Percentiles rank a stretch among this genome's conserved stretches.
These are phyloP conservation scores for Galerucella pusilla DNA, from an alignment of 2,888 invertebrate species.

Conservation along the genomic window DNA sequence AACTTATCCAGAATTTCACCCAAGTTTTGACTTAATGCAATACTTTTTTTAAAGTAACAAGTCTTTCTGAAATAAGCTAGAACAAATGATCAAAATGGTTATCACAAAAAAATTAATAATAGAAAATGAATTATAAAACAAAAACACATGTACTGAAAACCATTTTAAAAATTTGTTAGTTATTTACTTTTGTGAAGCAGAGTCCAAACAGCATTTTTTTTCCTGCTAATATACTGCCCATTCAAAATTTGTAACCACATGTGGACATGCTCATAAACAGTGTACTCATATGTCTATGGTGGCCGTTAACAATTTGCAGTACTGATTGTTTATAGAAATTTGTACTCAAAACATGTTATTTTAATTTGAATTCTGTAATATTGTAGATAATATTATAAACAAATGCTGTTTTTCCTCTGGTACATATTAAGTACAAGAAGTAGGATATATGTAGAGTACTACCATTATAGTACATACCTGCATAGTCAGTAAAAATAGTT, in stretches of 20 bases:
- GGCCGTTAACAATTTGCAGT: no score
- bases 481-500: conserved; percentile 11
- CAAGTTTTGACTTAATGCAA: conserved; percentile 1
- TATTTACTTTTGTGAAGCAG: neutral
- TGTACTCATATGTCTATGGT: no score
- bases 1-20: neutral
- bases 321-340: no score
- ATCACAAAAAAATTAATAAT: neutral
- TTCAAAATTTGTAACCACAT: no score
- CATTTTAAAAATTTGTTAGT: neutral
- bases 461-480: neutral
- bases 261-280: no score
- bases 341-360: no score
- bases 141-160: neutral
- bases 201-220: neutral
- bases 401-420: neutral
- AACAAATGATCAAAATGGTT: neutral
- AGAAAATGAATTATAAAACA: neutral
- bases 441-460: neutral
- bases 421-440: neutral
- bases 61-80: neutral
- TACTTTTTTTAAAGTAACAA: conserved; percentile 6
- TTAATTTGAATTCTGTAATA: neutral
- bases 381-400: neutral
- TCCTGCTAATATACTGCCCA: neutral